Evolutionary conservation across 2,797 vertebrate species (phyloP).

Genomic region (Pelodytes ibericus): DNA sequence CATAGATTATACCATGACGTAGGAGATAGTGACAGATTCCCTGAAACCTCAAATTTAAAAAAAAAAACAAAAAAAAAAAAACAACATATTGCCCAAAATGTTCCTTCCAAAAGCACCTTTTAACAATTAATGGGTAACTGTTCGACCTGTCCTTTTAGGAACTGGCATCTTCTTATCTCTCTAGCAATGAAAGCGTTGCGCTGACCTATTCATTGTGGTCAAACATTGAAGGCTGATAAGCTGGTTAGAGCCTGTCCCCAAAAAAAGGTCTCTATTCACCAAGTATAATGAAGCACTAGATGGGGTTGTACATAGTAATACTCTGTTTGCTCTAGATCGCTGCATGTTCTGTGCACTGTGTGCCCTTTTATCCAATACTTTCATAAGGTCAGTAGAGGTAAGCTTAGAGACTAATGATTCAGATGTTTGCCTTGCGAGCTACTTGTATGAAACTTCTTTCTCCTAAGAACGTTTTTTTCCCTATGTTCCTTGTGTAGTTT

Average conservation of each 20-base stretch:
- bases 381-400: constrained; percentile 35
- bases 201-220: neutral
- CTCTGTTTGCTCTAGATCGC: neutral
- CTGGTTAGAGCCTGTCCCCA: neutral
- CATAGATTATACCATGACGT: too few relatives aligned
- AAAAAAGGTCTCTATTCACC: neutral
- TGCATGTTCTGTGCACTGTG: neutral
- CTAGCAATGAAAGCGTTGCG: neutral
- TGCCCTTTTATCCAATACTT: neutral
- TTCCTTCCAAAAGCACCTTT: neutral
- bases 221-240: neutral
- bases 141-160: neutral
- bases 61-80: too few relatives aligned
- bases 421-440: constrained; percentile 23
- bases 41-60: too few relatives aligned
- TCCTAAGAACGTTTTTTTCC: constrained; percentile 17
- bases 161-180: neutral
- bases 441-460: constrained; percentile 23
- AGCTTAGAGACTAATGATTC: constrained; percentile 31
- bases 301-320: neutral
- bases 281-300: neutral
- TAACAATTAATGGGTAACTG: neutral
- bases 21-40: too few relatives aligned
- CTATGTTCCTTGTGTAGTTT: too few relatives aligned
- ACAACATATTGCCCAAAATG: neutral